Conservation (phyloP, 1,140 invertebrate species). For the Lordiphosa stackelbergi region DNA sequence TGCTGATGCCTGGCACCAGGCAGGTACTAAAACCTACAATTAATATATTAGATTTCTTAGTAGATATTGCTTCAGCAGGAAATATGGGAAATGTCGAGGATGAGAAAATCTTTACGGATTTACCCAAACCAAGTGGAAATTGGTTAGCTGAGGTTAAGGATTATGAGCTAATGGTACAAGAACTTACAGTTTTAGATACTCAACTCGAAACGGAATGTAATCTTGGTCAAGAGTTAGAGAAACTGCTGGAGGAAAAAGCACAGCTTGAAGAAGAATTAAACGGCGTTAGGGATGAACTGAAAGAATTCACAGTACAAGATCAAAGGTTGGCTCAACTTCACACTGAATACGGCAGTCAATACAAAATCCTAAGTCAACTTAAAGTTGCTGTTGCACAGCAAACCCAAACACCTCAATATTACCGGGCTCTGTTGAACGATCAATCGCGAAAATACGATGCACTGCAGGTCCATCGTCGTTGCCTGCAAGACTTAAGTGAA, state of each 20-base stretch:
- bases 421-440: neutral
- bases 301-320: neutral
- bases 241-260: neutral
- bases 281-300: too few relatives aligned
- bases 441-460: neutral
- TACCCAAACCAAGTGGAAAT: neutral
- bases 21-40: conserved; percentile 15
- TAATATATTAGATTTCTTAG: conserved; percentile 35
- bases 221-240: neutral
- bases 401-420: neutral
- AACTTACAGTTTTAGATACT: too few relatives aligned
- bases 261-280: neutral
- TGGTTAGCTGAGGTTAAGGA: neutral
- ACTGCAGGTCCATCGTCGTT: conserved; percentile 1
- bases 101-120: neutral
- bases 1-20: conserved; percentile 20
- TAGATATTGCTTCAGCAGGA: conserved; percentile 22
- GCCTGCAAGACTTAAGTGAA: conserved; percentile 14
- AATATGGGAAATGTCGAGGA: neutral
- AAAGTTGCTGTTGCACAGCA: conserved; percentile 1
- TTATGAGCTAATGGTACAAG: too few relatives aligned
- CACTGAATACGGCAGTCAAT: neutral
- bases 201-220: neutral
- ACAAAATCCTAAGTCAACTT: neutral
- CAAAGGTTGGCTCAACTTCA: conserved; percentile 1